phyloP scores from a whole-genome alignment of 2,888 invertebrate species.

The Argyra leucocephala region DNA sequence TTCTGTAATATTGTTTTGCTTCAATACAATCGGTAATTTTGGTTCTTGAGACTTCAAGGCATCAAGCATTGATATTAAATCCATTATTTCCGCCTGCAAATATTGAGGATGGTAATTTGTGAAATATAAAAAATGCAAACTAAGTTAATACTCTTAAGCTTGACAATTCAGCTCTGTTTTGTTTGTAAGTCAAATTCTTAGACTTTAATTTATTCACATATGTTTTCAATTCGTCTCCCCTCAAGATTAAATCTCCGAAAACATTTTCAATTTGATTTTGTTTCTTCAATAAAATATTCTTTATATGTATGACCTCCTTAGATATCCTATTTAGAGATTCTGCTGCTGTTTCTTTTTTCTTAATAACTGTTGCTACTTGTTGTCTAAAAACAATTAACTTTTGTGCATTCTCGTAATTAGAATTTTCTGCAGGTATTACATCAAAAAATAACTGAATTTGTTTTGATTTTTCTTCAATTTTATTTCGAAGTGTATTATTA shows the following conservation, averaged over 20 bases:
- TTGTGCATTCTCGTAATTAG: constrained; percentile 57
- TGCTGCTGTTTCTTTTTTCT: constrained; percentile 68
- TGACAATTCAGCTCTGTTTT: constrained; percentile 65
- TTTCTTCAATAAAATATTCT: constrained; percentile 52
- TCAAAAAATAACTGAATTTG: constrained; percentile 66
- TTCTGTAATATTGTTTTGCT: constrained; percentile 24
- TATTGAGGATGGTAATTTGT: too few relatives aligned
- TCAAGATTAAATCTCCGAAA: constrained; percentile 58
- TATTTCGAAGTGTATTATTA: constrained; percentile 49
- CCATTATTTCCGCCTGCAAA: constrained; percentile 59
- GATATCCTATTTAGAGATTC: constrained; percentile 59
- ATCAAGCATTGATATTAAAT: constrained; percentile 64
- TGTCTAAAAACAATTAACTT: constrained; percentile 68
- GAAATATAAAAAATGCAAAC: too few relatives aligned
- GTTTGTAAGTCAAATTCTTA: constrained; percentile 72
- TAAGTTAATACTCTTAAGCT: constrained; percentile 49
- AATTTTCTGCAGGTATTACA: constrained; percentile 55
- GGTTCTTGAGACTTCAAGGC: constrained; percentile 55
- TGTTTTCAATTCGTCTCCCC: constrained; percentile 75
- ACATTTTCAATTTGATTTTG: constrained; percentile 45
- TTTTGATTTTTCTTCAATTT: constrained; percentile 45
- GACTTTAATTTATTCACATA: constrained; percentile 73
- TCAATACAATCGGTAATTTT: constrained; percentile 46
- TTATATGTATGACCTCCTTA: constrained; percentile 51
- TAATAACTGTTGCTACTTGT: constrained; percentile 68